These are phyloP conservation scores for Gymnoscopelus braueri DNA, from an alignment of 2,797 vertebrate genomes.

Conservation along the genomic window DNA sequence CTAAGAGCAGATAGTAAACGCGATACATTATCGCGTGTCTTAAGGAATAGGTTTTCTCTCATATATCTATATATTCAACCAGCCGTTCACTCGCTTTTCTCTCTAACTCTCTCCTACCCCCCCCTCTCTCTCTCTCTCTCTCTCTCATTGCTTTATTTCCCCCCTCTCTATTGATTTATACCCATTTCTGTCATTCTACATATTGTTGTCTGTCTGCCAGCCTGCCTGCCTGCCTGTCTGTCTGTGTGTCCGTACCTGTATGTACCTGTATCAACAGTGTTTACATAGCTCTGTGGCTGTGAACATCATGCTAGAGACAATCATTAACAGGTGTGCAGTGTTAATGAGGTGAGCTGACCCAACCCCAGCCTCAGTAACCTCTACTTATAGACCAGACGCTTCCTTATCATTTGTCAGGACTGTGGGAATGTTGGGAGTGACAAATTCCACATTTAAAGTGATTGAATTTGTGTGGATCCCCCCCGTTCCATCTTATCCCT, in stretches of 20 bases:
- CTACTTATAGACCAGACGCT: no score
- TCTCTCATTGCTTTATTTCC: neutral
- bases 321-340: slow-evolving; percentile 23
- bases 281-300: neutral
- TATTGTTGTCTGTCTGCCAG: neutral
- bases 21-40: slow-evolving; percentile 28
- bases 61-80: no score
- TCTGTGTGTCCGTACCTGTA: neutral
- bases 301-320: slow-evolving; percentile 24
- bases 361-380: no score
- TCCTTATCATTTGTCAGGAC: no score
- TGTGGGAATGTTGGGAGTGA: no score
- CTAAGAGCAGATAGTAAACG: slow-evolving; percentile 48
- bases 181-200: no score
- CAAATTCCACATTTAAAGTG: no score
- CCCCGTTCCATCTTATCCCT: no score
- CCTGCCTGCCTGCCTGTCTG: neutral
- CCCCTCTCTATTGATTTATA: no score
- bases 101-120: neutral
- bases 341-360: no score
- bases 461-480: no score
- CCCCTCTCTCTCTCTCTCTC: neutral
- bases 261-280: neutral
- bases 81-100: neutral
- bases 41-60: slow-evolving; percentile 17